Base-by-base conservation (phyloP, 1,140 invertebrate species). In the Pteromalus puparum region DNA sequence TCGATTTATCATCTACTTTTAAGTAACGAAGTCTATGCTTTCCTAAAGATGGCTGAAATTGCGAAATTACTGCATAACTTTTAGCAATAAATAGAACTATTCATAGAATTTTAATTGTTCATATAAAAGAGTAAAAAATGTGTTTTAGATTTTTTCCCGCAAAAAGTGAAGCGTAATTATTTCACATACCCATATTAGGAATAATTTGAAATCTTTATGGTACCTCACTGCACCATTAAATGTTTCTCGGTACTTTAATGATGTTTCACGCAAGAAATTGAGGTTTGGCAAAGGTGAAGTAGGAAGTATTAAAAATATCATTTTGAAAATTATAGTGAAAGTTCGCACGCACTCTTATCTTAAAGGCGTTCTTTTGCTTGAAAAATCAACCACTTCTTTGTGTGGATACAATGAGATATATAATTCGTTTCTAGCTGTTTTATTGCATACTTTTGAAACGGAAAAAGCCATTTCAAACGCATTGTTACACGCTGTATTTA, bases 261-360 rank as follows among this genome's bases (percentile, higher is more conserved):
- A 34, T 34, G 6, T 34, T 34, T 34, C 30, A 34, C 9, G 38
- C 38, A 42, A 42, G 38, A 53, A 53, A 53, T 53, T 53, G 18
- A 53, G 48, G 13, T 53, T 53, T 53, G 9, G 13, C 18, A 53
- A 53, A 53, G 13, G 1, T 21, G 18, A 53, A 53, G 48, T 53
- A 61, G 53, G 21, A 61, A 61, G 53, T 61, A 21, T 61, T 61
- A 61, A 61, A 38, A 74, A 74, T 26, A 73, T 73, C 21, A 73
- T 28, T 68, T 68, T 68, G 6, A 10, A 6, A 79, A 68, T 79
- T 42, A 0, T 24, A 42, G 77, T 24, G 77, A 79, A 79, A 79
- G 77, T 42, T 68, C 34, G 13, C 12, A 79, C 30, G 6, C 34
- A 15, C 48, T 53, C 9, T 53, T 53, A 21, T 53, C 15, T 21